A percentile compares a stretch with the other conserved stretches of the same genome.
Evolutionary conservation across 2,113 vertebrate genomes (phyloP).

Genomic region (Lepisosteus oculatus): DNA sequence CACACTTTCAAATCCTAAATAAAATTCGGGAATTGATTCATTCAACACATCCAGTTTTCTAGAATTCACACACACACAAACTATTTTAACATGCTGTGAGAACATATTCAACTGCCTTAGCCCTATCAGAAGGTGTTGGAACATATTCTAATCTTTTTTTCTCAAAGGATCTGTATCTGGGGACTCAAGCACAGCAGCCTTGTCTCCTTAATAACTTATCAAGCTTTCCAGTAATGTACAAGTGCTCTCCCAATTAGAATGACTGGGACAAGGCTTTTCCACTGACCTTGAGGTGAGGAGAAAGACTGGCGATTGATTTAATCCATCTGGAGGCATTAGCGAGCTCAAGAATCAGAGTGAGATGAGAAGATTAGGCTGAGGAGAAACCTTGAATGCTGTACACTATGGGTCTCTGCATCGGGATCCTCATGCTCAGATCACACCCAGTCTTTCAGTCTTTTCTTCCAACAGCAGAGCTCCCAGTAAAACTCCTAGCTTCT

Average conservation of each 20-base stretch:
- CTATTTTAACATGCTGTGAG: neutral
- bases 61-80: no score
- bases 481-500: no score
- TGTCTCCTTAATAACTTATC: slow-evolving; percentile 6
- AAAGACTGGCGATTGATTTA: neutral
- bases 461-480: no score
- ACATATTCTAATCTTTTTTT: neutral
- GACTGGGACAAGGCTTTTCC: neutral
- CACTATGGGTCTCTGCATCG: no score
- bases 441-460: no score
- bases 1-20: no score
- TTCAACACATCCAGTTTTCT: no score
- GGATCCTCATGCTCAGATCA: no score
- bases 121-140: neutral
- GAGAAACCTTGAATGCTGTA: neutral
- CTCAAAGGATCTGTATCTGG: neutral
- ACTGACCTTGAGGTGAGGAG: slow-evolving; percentile 2
- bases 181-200: neutral
- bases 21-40: no score
- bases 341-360: neutral
- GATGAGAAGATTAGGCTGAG: neutral
- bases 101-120: neutral
- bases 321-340: neutral
- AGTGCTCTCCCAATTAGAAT: neutral
- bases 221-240: neutral